phyloP scores from a whole-genome alignment of 2,797 vertebrate genomes.

The Strix occidentalis region DNA sequence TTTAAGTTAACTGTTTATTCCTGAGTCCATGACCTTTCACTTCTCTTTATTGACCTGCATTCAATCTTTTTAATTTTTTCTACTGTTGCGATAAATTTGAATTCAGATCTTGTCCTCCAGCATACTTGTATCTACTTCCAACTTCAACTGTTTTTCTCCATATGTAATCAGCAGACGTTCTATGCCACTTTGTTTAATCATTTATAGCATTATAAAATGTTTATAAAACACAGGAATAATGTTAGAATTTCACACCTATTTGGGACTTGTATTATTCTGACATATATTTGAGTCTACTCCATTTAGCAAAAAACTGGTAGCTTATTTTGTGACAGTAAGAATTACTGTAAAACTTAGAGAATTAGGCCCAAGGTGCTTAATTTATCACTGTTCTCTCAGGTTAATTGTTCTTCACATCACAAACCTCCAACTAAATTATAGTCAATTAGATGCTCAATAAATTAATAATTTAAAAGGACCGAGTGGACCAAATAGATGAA shows the following conservation, averaged over 20 bases:
- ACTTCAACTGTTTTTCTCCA: neutral
- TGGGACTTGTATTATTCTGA: neutral
- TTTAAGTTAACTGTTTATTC: neutral
- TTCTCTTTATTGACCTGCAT: neutral
- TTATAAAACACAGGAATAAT: neutral
- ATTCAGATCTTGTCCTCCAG: neutral
- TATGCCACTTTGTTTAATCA: neutral
- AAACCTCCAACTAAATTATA: neutral
- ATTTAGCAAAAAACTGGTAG: neutral
- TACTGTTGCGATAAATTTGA: neutral
- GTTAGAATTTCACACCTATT: neutral
- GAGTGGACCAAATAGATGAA: neutral
- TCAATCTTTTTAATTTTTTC: neutral
- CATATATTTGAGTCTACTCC: neutral
- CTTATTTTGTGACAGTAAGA: neutral
- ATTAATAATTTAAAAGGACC: neutral
- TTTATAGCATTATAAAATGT: neutral
- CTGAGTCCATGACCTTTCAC: neutral
- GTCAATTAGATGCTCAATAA: neutral
- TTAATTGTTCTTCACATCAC: neutral
- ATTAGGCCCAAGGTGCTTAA: neutral
- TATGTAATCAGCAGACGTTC: neutral
- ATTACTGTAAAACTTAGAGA: neutral
- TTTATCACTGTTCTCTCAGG: neutral
- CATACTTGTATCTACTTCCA: neutral